phyloP scores from a whole-genome alignment of 1,140 invertebrate species.

The Polypedilum pembai region DNA sequence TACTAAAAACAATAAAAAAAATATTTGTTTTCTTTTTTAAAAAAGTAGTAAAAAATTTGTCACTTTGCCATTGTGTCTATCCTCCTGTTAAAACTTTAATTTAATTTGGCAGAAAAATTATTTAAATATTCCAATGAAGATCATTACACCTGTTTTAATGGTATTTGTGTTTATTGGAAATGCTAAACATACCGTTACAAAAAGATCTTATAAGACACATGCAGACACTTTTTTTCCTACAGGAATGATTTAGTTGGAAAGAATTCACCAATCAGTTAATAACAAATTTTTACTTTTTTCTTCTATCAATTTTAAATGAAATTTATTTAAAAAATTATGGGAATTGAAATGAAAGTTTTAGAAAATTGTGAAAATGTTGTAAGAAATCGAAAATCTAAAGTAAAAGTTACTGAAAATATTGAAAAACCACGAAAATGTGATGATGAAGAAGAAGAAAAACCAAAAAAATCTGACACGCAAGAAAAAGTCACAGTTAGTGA shows the following conservation, averaged over 20 bases:
- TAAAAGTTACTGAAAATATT: not conserved
- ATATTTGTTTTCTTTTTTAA: too few relatives aligned
- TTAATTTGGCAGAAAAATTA: too few relatives aligned
- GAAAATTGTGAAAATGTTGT: conserved; percentile 7
- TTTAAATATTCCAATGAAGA: too few relatives aligned
- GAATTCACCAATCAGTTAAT: conserved; percentile 10
- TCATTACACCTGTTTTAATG: too few relatives aligned
- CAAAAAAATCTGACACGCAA: not conserved
- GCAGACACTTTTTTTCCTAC: too few relatives aligned
- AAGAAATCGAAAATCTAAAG: not conserved
- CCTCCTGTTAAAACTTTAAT: too few relatives aligned
- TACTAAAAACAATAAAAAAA: too few relatives aligned
- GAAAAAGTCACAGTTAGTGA: not conserved
- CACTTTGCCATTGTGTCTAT: too few relatives aligned
- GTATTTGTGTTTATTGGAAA: too few relatives aligned
- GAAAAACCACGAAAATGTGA: not conserved
- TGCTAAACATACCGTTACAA: not conserved
- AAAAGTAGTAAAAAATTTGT: too few relatives aligned
- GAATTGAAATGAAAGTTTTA: not conserved
- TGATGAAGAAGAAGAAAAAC: not conserved
- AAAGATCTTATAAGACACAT: too few relatives aligned
- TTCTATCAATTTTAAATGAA: conserved; percentile 20
- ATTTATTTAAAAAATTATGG: conserved; percentile 10
- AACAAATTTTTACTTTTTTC: not conserved
- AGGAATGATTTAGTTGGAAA: not conserved